Evolutionary conservation across 2,113 vertebrate species (phyloP), one percentile per base, ranked within the genome.

Genomic region (Myrmecophaga tridactyla): DNA sequence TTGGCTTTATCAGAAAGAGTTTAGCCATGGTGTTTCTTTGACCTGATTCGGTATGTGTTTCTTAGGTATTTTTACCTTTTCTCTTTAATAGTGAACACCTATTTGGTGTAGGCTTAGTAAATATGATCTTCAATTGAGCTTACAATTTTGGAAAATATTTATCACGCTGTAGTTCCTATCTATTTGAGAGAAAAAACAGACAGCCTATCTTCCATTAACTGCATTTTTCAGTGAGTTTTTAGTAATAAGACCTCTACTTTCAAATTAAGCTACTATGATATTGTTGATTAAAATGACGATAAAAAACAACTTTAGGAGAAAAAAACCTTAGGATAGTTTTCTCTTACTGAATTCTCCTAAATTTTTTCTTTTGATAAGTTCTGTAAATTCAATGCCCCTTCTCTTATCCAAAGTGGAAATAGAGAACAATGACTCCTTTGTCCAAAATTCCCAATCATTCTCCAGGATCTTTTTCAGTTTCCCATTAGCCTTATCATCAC

Each of bases 231-330:
- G 43, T 75, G 46, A 82, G 58, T 82, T 95, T 92, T 96, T 96
- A 70, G 76, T 95, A 96, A 94, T 88, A 78, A 86, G 70, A 92
- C 31, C 78, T 89, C 69, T 95, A 48, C 31, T 34, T 96, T 96
- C 75, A 96, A 58, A 90, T 94, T 95, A 95, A 94, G 73, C 39
- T 95, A 96, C 91, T 75, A 36, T 73, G 56, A 51, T 29, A 73
- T 63, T 78, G 88, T 94, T 94, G 96, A 97, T 97, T 96, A 96
- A 97, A 96, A 92, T 92, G n/a, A 41, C 46, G 96, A 97, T 97
- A 97, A 96, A 94, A 95, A 95, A 82, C 67, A 85, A 92, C 78
- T 86, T 92, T 31, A 75, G 39, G 65, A 27, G 29, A 1, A 7
- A 29, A 27, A 72, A 84, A 60, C 60, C 43, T 84, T 60, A 92